Conservation (phyloP, 2,113 vertebrate species). For the Labeo catla region DNA sequence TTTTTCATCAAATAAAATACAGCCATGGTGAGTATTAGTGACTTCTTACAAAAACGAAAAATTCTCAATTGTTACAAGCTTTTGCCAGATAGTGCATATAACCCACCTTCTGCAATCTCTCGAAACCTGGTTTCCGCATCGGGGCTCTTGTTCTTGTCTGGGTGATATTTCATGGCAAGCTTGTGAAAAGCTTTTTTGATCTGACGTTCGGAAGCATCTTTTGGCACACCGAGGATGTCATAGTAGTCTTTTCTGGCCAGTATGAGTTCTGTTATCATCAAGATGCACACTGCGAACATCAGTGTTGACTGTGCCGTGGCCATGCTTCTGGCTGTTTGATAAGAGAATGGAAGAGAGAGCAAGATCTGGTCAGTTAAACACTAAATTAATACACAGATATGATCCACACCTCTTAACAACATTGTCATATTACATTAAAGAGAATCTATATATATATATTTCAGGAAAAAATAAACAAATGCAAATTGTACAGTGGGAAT, state of each 20-base stretch:
- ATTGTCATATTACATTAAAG: not conserved
- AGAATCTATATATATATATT: not conserved
- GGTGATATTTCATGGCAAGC: constrained; percentile 95
- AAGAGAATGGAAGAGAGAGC: not conserved
- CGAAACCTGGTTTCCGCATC: constrained; percentile 93
- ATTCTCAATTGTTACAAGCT: not conserved
- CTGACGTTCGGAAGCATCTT: constrained; percentile 89
- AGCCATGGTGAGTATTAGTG: not conserved
- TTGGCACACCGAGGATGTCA: constrained; percentile 91
- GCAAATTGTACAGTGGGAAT: not conserved
- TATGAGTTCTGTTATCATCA: constrained; percentile 94
- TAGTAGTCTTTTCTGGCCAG: constrained; percentile 93
- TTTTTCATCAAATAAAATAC: not conserved
- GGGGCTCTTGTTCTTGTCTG: constrained; percentile 94
- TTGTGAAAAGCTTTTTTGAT: constrained; percentile 98
- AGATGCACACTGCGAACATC: constrained; percentile 86
- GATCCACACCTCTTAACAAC: not conserved
- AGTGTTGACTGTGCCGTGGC: constrained; percentile 85
- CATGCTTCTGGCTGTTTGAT: constrained; percentile 77
- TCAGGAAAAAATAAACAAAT: not conserved
- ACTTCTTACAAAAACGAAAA: not conserved
- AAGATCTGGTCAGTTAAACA: not conserved
- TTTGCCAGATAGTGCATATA: not conserved
- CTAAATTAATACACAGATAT: not conserved
- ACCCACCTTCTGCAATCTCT: constrained; percentile 94